A percentile compares a stretch with the other conserved stretches of the same genome.
Conservation (phyloP, 2,888 invertebrate species). For the Ichneumoninae sp. region DNA sequence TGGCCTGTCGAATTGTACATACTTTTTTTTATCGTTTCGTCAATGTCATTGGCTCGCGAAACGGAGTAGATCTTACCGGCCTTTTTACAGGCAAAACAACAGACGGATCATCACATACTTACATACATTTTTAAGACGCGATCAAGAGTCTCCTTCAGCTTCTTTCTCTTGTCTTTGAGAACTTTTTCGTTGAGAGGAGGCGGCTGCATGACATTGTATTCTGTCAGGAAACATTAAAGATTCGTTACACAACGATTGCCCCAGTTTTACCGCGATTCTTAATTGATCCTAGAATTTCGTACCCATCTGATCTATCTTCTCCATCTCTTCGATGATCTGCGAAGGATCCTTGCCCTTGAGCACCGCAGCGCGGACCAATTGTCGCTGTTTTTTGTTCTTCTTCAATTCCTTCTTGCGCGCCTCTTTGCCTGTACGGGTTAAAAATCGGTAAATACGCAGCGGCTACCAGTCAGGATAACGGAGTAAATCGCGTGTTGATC, state of each 20-base stretch:
- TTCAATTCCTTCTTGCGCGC: slow-evolving; percentile 98
- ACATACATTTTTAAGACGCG: slow-evolving; percentile 98
- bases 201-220: slow-evolving; percentile 97
- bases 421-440: slow-evolving; percentile 91
- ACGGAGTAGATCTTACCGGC: slow-evolving; percentile 29
- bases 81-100: slow-evolving; percentile 8
- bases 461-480: slow-evolving; percentile 28
- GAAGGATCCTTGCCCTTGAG: slow-evolving; percentile 99
- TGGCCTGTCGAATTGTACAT: slow-evolving; percentile 88
- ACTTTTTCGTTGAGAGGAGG: slow-evolving; percentile 98
- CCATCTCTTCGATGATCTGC: slow-evolving; percentile 97
- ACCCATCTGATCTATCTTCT: slow-evolving; percentile 99
- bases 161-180: slow-evolving; percentile 97
- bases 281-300: background rate
- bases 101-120: slow-evolving; percentile 85
- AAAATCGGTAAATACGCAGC: slow-evolving; percentile 28
- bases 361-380: slow-evolving; percentile 97
- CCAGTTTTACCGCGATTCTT: background rate
- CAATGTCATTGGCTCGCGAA: background rate
- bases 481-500: slow-evolving; percentile 5
- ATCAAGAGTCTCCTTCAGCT: slow-evolving; percentile 97
- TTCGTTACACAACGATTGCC: background rate
- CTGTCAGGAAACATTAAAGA: slow-evolving; percentile 84
- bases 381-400: slow-evolving; percentile 98
- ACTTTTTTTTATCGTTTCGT: background rate